Percentiles rank a stretch among this genome's conserved stretches.
Conservation (phyloP, 1,140 invertebrate species). For the Plodia interpunctella region DNA sequence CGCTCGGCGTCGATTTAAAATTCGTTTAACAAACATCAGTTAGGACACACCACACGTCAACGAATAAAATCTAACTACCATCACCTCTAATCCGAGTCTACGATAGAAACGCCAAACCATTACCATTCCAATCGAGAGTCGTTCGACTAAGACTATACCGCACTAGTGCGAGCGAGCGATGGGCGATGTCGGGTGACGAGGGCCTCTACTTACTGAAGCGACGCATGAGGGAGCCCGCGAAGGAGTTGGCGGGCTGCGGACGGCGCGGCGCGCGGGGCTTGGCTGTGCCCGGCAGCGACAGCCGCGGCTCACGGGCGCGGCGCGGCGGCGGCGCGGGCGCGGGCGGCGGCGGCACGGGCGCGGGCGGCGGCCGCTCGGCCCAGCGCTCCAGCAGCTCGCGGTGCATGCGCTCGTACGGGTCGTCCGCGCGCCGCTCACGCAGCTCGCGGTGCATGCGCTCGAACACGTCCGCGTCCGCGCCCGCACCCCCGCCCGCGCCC, state of each 20-base stretch:
- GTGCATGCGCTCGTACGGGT: conserved; percentile 68
- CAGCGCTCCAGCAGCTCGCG: conserved; percentile 60
- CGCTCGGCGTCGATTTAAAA: background rate
- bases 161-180: conserved; percentile 40
- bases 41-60: conserved; percentile 15
- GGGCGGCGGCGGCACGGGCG: conserved; percentile 60
- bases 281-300: too few relatives aligned
- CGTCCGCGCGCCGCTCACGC: conserved; percentile 43
- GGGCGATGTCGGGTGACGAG: conserved; percentile 29
- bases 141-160: conserved; percentile 26
- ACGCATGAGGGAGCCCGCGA: conserved; percentile 85
- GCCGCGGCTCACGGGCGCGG: conserved; percentile 35
- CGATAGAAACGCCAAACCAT: conserved; percentile 49
- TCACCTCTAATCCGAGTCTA: conserved; percentile 42
- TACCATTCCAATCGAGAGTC: conserved; percentile 57
- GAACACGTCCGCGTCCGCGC: conserved; percentile 54
- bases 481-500: conserved; percentile 39
- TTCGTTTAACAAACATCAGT: background rate
- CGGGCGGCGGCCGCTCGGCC: conserved; percentile 34
- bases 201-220: conserved; percentile 89
- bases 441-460: conserved; percentile 58
- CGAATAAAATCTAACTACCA: conserved; percentile 51
- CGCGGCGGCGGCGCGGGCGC: conserved; percentile 70
- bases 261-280: conserved; percentile 64
- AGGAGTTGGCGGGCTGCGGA: conserved; percentile 71